Evolutionary conservation across 2,113 vertebrate species (phyloP).

Genomic region (Verasper variegatus): DNA sequence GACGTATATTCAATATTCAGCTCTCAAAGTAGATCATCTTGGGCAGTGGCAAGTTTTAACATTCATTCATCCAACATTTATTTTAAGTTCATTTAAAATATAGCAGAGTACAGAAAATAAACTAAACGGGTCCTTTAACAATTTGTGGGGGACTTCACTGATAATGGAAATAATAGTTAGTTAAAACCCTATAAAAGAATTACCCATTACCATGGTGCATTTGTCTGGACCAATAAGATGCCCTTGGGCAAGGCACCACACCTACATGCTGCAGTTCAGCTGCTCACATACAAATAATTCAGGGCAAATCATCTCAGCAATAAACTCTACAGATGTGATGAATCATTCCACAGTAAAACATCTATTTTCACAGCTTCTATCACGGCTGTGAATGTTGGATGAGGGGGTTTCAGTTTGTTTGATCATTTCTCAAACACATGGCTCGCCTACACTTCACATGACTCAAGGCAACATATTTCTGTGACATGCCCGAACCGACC

Average conservation of each 20-base stretch:
- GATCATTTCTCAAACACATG: slow-evolving; percentile 16
- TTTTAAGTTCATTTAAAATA: too few relatives aligned
- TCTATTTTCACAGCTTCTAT: not conserved
- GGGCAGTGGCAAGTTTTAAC: too few relatives aligned
- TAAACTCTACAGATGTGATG: not conserved
- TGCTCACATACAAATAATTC: not conserved
- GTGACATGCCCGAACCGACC: slow-evolving; percentile 72
- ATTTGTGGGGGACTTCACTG: too few relatives aligned
- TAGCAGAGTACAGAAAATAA: too few relatives aligned
- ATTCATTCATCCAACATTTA: too few relatives aligned
- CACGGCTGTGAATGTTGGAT: not conserved
- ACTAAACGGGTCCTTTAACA: too few relatives aligned
- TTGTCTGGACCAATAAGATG: not conserved
- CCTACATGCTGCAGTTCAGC: slow-evolving; percentile 27
- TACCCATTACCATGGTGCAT: not conserved
- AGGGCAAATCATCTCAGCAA: not conserved
- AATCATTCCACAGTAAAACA: not conserved
- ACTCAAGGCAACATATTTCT: slow-evolving; percentile 66
- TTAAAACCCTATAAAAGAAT: not conserved
- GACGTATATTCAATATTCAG: too few relatives aligned
- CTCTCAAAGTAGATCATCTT: too few relatives aligned
- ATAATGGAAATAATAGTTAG: too few relatives aligned
- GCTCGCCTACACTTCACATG: slow-evolving; percentile 37
- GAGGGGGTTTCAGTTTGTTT: slow-evolving; percentile 16
- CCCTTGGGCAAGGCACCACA: slow-evolving; percentile 34